Base-by-base conservation (phyloP, 2,113 vertebrate species). In the Tenebrosternarchus preto region DNA sequence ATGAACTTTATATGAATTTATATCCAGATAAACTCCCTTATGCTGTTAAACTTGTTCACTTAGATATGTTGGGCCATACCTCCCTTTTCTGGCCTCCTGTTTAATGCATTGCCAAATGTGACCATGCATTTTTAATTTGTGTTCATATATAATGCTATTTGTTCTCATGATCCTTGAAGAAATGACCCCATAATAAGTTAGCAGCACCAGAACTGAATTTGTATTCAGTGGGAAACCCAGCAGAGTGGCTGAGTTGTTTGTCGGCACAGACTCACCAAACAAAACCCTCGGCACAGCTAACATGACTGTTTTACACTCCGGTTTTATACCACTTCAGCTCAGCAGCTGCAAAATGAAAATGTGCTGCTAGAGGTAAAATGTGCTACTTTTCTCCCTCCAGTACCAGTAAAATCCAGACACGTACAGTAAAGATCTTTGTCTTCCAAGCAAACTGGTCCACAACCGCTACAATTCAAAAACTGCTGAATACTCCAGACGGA, bases 111-210 rank as follows among this genome's bases (percentile, higher is more conserved):
- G 53, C 22, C 29, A 39, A 66, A 67, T 56, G 27, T 57, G 77
- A 61, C 24, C 56, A 73, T 81, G 56, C 22, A 56, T 68, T 64
- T 75, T 84, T 81, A 70, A 81, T 78, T 64, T 29, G 70, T 19
- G 19, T n/a, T 78, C 57, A 76, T 78, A n/a, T 57, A 20, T 46
- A 66, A 84, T 71, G 63, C 76, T 59, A 64, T 82, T 57, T 75
- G 71, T 68, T 75, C 31, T 59, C 16, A 12, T 4, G 43, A 56
- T 33, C 56, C 53, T 50, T 29, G 24, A 31, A 57, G 33, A 20
- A 56, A 63, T 59, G 50, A 27, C 12, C 31, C 27, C 3, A 27
- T 64, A 71, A 63, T 5, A 3, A 61, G 55, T 60, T 60, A 39
- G 55, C 72, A 72, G 55, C 56, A 60, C 60, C 55, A 33, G 43